Conservation (phyloP, 1,140 invertebrate species). For the Drosophila funebris region DNA sequence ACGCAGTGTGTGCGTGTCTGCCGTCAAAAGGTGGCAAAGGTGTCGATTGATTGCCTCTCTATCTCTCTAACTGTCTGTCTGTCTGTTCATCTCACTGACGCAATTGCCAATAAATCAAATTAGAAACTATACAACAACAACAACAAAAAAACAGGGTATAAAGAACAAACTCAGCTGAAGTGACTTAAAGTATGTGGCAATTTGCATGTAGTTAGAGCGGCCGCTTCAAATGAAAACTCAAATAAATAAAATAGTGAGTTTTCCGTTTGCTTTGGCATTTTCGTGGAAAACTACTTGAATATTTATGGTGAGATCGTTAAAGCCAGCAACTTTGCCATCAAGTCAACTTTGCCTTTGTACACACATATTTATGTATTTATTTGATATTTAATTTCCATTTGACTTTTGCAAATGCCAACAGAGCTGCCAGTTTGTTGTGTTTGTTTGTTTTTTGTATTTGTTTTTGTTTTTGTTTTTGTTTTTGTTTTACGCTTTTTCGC, state of each 20-base stretch:
- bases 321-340: slow-evolving; percentile 4
- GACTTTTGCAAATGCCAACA: slow-evolving; percentile 46
- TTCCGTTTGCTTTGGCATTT: neutral
- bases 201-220: slow-evolving; percentile 45
- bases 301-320: slow-evolving; percentile 62
- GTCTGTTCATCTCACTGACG: slow-evolving; percentile 31
- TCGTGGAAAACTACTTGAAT: slow-evolving; percentile 73
- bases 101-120: slow-evolving; percentile 74
- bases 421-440: slow-evolving; percentile 43
- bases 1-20: slow-evolving; percentile 30
- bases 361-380: slow-evolving; percentile 61
- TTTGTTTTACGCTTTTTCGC: neutral
- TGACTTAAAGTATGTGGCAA: slow-evolving; percentile 52
- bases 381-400: slow-evolving; percentile 70
- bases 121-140: slow-evolving; percentile 68
- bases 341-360: neutral
- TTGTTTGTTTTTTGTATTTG: slow-evolving; percentile 46
- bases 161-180: slow-evolving; percentile 5
- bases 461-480: neutral
- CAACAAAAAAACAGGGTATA: too few relatives aligned
- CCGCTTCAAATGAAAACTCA: slow-evolving; percentile 45
- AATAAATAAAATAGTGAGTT: slow-evolving; percentile 44
- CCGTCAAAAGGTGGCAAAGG: slow-evolving; percentile 30
- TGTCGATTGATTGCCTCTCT: slow-evolving; percentile 45
- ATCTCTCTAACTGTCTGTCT: neutral